Evolutionary conservation across 2,797 vertebrate genomes (phyloP), one percentile per base, ranked within the genome.

Genomic region (Mormyrus proboscirostris): DNA sequence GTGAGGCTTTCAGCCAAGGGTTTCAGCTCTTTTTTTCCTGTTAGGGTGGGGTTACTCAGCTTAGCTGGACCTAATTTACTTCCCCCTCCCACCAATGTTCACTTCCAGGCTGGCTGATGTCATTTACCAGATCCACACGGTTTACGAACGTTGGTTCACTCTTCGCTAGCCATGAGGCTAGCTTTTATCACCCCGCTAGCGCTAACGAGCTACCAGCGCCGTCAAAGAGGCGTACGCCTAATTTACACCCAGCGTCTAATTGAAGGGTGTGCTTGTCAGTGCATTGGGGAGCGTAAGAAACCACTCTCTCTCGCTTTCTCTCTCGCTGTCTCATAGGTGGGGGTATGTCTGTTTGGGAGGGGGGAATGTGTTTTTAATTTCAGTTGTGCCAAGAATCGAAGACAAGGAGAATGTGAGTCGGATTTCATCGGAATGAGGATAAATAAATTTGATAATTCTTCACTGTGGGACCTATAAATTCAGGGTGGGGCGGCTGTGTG

Each of bases 281-380:
- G 16, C 19, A 9, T 22, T 12, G 49, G 14, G 7, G 41, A 47
- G 33, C 10, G 41, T 29, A 87, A 55, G 29, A 10, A 79, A 9
- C 73, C 73, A 4, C 41, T n/a, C 41, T n/a, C 38, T 9, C 38
- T n/a, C n/a, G n/a, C 57, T 25, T 8, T 65, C 19, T 57, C 19
- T n/a, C 6, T 51, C 50, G 10, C 16, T 5, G 12, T 57, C 62
- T 49, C 38, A 25, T 33, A 59, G 69, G 57, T 38, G 16, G 65
- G 65, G 12, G 49, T 44, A n/a, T 88, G 25, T 88, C 41, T 88
- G 44, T 82, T 59, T 38, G 14, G 22, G 57, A 55, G 33, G 29
- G 85, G 53, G 51, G 65, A 90, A 88, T 44, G 69, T 88, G 86
- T 53, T 83, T 62, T 90, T 84, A 84, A 90, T 88, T 90, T 90